These are phyloP conservation scores for Zoanthus solanderi DNA, from an alignment of 92 coral and sea anemone species.

Conservation along the genomic window DNA sequence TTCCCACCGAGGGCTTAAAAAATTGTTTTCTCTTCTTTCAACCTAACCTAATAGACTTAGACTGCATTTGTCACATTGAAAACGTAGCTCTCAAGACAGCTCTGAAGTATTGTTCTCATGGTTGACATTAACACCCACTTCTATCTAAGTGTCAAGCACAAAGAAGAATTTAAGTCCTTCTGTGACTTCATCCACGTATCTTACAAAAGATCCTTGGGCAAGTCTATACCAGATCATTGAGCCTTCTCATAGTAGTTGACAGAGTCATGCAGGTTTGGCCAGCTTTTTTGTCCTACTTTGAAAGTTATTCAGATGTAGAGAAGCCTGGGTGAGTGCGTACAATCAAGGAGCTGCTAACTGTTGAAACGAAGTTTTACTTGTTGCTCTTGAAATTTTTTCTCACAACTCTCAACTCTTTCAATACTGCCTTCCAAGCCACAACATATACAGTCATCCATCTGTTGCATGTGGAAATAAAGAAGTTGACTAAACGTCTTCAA, in stretches of 20 bases:
- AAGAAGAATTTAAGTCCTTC: slow-evolving; percentile 14
- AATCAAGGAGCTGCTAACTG: slow-evolving; percentile 24
- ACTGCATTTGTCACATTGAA: slow-evolving; percentile 24
- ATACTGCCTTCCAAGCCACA: slow-evolving; percentile 49
- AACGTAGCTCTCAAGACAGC: slow-evolving; percentile 42
- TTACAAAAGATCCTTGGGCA: slow-evolving; percentile 18
- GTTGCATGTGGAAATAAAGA: slow-evolving; percentile 28
- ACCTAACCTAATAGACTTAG: slow-evolving; percentile 22
- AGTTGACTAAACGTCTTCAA: slow-evolving; percentile 38
- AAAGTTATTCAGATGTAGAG: slow-evolving; percentile 18
- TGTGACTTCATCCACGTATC: slow-evolving; percentile 24
- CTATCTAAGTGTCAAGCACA: slow-evolving; percentile 20
- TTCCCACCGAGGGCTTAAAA: too few species aligned
- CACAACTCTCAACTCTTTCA: slow-evolving; percentile 22
- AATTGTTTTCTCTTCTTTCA: background rate
- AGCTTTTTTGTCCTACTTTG: slow-evolving; percentile 23
- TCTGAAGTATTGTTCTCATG: slow-evolving; percentile 20
- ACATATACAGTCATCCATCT: slow-evolving; percentile 42
- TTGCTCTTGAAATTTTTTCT: slow-evolving; percentile 24
- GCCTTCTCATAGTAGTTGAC: slow-evolving; percentile 20
- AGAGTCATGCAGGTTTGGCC: slow-evolving; percentile 29
- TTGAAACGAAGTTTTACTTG: slow-evolving; percentile 21
- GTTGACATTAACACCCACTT: slow-evolving; percentile 22
- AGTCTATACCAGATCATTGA: slow-evolving; percentile 9
- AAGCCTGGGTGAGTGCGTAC: slow-evolving; percentile 22